Conservation (phyloP, 2,888 invertebrate species). For the Linnaemya vulpina region DNA sequence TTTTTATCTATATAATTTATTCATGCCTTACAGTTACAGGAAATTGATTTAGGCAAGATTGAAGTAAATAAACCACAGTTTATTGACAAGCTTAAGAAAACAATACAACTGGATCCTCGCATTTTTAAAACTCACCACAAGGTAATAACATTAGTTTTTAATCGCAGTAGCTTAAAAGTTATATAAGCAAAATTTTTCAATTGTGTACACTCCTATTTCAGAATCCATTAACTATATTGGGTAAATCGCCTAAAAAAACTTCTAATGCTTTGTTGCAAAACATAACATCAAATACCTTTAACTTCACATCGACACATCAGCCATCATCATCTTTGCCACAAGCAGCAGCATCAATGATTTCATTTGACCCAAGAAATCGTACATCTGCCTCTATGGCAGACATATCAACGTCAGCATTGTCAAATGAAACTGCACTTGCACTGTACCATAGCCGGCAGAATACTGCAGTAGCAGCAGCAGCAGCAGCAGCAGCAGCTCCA, state of each 20-base stretch:
- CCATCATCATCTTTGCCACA: slow-evolving; percentile 11
- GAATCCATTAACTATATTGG: slow-evolving; percentile 21
- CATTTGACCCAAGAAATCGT: slow-evolving; percentile 66
- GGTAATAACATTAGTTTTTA: slow-evolving; percentile 60
- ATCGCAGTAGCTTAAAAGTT: not conserved
- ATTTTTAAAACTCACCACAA: slow-evolving; percentile 65
- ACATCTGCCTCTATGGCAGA: slow-evolving; percentile 17
- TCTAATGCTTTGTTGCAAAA: slow-evolving; percentile 23
- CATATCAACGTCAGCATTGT: slow-evolving; percentile 7
- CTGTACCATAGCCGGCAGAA: slow-evolving; percentile 28
- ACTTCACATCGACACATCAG: not conserved
- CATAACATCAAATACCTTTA: slow-evolving; percentile 3
- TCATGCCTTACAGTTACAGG: slow-evolving; percentile 60
- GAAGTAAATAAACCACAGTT: slow-evolving; percentile 65
- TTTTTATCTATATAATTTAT: not conserved
- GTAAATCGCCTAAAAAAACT: slow-evolving; percentile 7
- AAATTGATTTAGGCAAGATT: slow-evolving; percentile 68
- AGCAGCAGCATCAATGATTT: slow-evolving; percentile 24
- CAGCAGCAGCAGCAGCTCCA: not conserved
- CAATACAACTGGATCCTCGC: slow-evolving; percentile 70
- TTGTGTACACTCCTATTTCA: slow-evolving; percentile 3
- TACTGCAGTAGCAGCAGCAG: not conserved
- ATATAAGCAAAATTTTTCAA: not conserved
- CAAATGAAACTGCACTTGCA: slow-evolving; percentile 53
- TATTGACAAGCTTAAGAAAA: slow-evolving; percentile 67